Evolutionary conservation across 2,113 vertebrate species (phyloP), one percentile per base, ranked within the genome.

Genomic region (Onychorhynchus coronatus): DNA sequence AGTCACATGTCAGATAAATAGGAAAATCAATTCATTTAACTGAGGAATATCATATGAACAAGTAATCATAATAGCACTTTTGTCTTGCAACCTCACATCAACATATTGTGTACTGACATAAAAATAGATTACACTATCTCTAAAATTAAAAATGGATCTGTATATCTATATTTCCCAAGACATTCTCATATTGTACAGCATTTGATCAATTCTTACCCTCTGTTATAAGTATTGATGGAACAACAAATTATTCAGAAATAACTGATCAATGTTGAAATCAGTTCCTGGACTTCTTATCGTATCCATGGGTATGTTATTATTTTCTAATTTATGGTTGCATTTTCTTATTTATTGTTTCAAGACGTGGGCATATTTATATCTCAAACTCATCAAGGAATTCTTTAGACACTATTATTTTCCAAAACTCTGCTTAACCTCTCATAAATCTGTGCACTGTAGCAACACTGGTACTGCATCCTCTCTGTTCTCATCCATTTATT

Each of bases 141-240:
- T 83, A 89, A 97, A 98, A 98, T 98, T 98, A 98, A 98, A 98
- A 97, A 98, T 97, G 93, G 92, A 97, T 98, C 95, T 96, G 44
- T 97, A 61, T 86, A 91, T 56, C 87, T 95, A 8, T 82, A 95
- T 98, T 97, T 98, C 95, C 93, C 97, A 92, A 90, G 97, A 92
- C 85, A 94, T 67, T 92, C 37, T 83, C 61, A 71, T 94, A 89
- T 95, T 91, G 68, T 84, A 65, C 28, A 88, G 42, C 41, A 87
- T 97, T 91, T 97, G 84, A 97, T 98, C 97, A 96, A 95, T 97
- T 88, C 81, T 93, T n/a, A 59, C 28, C 58, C 58, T 81, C 52
- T 83, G 97, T 97, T 95, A 97, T 97, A 95, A 92, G 80, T 98
- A 97, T 97, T 97, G 97, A 98, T 97, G 72, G 65, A 96, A 91